Evolutionary conservation across 2,888 invertebrate species (phyloP), one percentile per base, ranked within the genome.

Genomic region (Pantelozetes paolii): DNA sequence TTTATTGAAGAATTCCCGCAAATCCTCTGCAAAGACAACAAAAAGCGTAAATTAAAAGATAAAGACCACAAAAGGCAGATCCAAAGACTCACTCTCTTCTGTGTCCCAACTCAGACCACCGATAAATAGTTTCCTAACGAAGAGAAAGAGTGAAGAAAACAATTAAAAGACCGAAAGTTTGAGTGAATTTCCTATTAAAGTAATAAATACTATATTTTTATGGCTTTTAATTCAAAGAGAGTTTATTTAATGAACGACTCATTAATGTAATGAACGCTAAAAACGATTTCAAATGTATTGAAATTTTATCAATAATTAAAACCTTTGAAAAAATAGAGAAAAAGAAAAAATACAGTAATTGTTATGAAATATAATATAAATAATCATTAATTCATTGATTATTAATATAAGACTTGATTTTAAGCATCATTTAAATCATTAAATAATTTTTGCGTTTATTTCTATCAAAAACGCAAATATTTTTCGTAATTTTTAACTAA

Each of bases 91-190:
- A 96, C 95, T 94, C 85, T 95, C 94, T 83, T 94, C 91, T 69
- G 95, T 96, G 86, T 96, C 95, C 95, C 95, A 96, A 88, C 94
- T 95, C 80, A 97, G 86, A 79, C 95, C 96, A 82, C 96, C 96
- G 85, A 96, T 94, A 89, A 97, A 97, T 80, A 96, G 89, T 89
- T 97, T 97, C 87, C 95, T 96, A 90, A 81, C 88, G 11, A 30
- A 18, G 11, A 15, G 30, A 30, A 5, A 73, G 71, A 72, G 59
- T 62, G n/a, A 28, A 30, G 15, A 30, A 57, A 30, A 57, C 28
- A 57, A 28, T 13, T 32, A 32, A 32, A 6, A 32, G 13, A 62
- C 18, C 30, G 9, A 32, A 62, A 32, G 18, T 18, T 18, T 67
- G 23, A 23, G 13, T n/a, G 40, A 40, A 67, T 67, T 36, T 40